Base-by-base conservation (phyloP, 2,888 invertebrate genomes). In the Nasonovia ribisnigri region DNA sequence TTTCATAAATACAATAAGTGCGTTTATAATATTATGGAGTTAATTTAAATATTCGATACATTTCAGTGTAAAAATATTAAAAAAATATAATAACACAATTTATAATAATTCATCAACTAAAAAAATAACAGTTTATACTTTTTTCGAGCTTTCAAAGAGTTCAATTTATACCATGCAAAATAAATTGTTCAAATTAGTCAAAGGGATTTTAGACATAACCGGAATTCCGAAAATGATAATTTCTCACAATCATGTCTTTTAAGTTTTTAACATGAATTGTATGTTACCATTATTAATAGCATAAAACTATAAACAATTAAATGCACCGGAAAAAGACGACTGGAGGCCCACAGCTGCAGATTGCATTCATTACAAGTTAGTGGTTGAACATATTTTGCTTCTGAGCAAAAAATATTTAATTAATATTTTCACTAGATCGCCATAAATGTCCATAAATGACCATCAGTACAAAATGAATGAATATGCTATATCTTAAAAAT, bases 321-420 rank as follows among this genome's bases (percentile, higher is more conserved):
- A 36, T 36, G 16, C 60, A 3, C n/a, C 24, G 36, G 43, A 67
- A 88, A 88, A 67, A 67, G 46, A 67, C 1, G 6, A 60, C 60
- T 5, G 43, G 1, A 20, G 3, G 8, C 8, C 29, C 10, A 26
- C 67, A 20, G n/a, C 26, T 91, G n/a, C 42, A 86, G n/a, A 54
- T 67, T 54, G 43, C 20, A 84, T 54, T 54, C 51, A 67, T 46
- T 46, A 5, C n/a, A 43, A 90, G 46, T 46, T 90, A 24, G 67
- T 90, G n/a, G n/a, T 67, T 48, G 10, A n/a, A 67, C 90, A 90
- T 46, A 90, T 67, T 90, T 90, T 90, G 1, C 4, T n/a, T 16
- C 46, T 0, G 10, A 43, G n/a, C 13, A 88, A 46, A 60, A 90
- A 77, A 84, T 42, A 77, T 16, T 29, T 60, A 92, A 92, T 92